Evolutionary conservation across 1,140 invertebrate species (phyloP).

Genomic region (Fopius arisanus): DNA sequence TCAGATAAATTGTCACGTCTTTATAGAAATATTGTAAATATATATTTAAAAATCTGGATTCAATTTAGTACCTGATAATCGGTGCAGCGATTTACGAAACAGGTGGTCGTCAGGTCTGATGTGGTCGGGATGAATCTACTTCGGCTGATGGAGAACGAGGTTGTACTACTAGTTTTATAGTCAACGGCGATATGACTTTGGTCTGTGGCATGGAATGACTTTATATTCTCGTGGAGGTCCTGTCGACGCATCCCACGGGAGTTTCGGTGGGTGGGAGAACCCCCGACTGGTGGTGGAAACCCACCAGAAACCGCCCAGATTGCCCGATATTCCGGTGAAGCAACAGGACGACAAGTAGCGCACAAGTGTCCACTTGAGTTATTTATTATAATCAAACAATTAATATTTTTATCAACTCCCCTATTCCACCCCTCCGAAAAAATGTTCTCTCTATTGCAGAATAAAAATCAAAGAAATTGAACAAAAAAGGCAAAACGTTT

Average conservation of each 20-base stretch:
- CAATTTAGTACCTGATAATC: too few relatives aligned
- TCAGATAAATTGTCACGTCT: too few relatives aligned
- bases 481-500: too few relatives aligned
- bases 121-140: neutral
- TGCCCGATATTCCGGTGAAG: slow-evolving; percentile 14
- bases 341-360: neutral
- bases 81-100: neutral
- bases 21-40: too few relatives aligned
- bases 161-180: slow-evolving; percentile 32
- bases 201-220: slow-evolving; percentile 58
- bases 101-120: neutral
- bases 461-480: too few relatives aligned
- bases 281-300: slow-evolving; percentile 33
- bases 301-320: neutral
- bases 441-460: too few relatives aligned
- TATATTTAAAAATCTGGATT: too few relatives aligned
- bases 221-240: slow-evolving; percentile 52
- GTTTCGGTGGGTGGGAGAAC: slow-evolving; percentile 30
- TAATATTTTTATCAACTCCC: too few relatives aligned
- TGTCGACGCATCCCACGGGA: slow-evolving; percentile 17
- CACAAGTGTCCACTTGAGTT: too few relatives aligned
- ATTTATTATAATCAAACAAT: too few relatives aligned
- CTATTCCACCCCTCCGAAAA: too few relatives aligned
- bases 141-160: neutral
- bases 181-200: slow-evolving; percentile 55